Base-by-base conservation (phyloP, 2,888 invertebrate genomes). In the Hyles lineata region DNA sequence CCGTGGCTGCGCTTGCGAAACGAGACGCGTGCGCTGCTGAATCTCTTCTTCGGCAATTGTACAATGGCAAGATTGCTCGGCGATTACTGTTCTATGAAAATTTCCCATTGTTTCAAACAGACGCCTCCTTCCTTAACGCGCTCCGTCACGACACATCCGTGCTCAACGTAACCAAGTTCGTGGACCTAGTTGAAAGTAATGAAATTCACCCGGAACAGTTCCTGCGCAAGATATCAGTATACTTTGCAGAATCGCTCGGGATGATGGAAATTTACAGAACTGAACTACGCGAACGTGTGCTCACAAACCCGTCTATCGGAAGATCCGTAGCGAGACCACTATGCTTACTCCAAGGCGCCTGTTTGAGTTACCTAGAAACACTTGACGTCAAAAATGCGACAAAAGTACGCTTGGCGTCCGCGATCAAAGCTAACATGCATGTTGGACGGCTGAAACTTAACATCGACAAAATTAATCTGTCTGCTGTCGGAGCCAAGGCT, bases 41-140 rank as follows among this genome's bases (percentile, higher is more conserved):
- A 19, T 52, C 72, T 15, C 71, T 91, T 25, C 74, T 92, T 2
- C 32, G 71, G 3, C 80, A 82, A 7, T 71, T 92, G 2, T 92
- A 81, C 70, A 43, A 85, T 0, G 75, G 79, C 1, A 83, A 81
- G 55, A 76, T 89, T 11, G 89, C 85, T 7, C 87, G 92, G 11
- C 86, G 84, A 61, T 79, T 84, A 70, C 77, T 92, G 4, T 80
- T 89, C 32, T 74, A 73, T 5, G 82, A 84, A 63, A 86, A 87
- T n/a, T 87, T 90, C 70, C 74, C 76, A 6, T 74, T 89, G 0
- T 78, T 80, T 0, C 82, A 84, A 61, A 84, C 83, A n/a, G 83
- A 88, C 60, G 85, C 79, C 2, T 88, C 91, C 0, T 89, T 88
- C 60, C 2, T 89, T 0, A 92, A 92, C 74, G 89, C 83, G 0